phyloP scores from a whole-genome alignment of 2,113 vertebrate genomes.

The Engystomops pustulosus region DNA sequence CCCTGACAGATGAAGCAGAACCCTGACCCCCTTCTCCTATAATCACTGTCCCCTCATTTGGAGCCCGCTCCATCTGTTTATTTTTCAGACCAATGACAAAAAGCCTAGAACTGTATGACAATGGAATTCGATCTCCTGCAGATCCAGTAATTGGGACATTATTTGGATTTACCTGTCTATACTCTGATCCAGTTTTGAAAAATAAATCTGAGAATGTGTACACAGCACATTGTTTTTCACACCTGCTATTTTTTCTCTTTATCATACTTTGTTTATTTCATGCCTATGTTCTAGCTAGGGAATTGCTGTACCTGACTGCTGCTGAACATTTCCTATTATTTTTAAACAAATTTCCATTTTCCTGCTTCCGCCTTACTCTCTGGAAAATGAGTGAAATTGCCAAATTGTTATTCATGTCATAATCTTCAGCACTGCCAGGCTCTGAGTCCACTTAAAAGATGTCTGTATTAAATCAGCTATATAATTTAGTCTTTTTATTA shows the following conservation, averaged over 20 bases:
- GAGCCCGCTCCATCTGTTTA: not conserved
- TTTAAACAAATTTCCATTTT: constrained; percentile 31
- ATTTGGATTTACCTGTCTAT: not conserved
- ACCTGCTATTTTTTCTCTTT: not conserved
- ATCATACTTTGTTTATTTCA: constrained; percentile 11
- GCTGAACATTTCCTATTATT: constrained; percentile 29
- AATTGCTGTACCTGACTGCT: constrained; percentile 32
- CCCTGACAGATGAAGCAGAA: no score
- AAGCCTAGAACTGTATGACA: not conserved
- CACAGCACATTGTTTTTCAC: not conserved
- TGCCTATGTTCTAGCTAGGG: not conserved
- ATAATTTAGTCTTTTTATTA: not conserved
- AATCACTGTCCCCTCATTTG: no score
- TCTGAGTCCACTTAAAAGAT: not conserved
- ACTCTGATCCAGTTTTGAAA: not conserved
- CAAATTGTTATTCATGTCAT: constrained; percentile 36
- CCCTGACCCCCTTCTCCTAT: no score
- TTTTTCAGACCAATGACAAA: not conserved
- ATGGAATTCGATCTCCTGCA: not conserved
- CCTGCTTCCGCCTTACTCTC: not conserved
- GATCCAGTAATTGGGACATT: not conserved
- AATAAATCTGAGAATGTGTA: constrained; percentile 12
- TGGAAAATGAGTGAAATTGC: not conserved
- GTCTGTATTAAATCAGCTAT: not conserved
- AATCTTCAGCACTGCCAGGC: not conserved